phyloP scores from a whole-genome alignment of 2,888 invertebrate species.

The Agonopterix arenella region DNA sequence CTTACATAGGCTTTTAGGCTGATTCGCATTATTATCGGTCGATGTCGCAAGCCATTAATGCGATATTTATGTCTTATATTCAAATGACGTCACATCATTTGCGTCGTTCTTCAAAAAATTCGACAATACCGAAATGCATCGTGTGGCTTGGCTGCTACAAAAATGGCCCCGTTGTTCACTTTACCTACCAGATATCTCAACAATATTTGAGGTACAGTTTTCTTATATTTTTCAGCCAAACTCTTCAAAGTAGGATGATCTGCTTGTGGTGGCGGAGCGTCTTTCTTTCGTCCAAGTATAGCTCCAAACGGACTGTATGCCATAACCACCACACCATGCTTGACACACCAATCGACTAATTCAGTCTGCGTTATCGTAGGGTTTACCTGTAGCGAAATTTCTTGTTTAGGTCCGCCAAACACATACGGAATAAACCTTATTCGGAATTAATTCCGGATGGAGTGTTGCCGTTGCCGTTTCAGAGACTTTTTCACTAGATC shows the following conservation, averaged over 20 bases:
- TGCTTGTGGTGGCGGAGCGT: conserved; percentile 64
- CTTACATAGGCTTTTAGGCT: no score
- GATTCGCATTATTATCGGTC: no score
- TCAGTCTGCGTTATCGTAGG: conserved; percentile 84
- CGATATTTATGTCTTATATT: no score
- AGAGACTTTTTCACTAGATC: no score
- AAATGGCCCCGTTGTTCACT: background rate
- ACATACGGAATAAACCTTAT: no score
- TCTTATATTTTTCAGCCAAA: conserved; percentile 78
- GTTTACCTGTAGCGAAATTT: conserved; percentile 74
- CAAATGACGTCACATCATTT: no score
- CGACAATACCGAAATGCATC: no score
- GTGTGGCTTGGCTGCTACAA: background rate
- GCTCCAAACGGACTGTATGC: conserved; percentile 85
- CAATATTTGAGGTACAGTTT: conserved; percentile 80
- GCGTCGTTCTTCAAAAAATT: no score
- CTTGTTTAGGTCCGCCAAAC: no score
- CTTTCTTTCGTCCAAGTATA: conserved; percentile 47
- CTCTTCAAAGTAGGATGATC: conserved; percentile 68
- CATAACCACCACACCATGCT: conserved; percentile 80
- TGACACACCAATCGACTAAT: conserved; percentile 81
- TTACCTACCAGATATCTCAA: conserved; percentile 79
- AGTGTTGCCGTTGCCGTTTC: no score
- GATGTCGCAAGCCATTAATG: no score
- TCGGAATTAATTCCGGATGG: no score